Evolutionary conservation across 2,888 invertebrate species (phyloP).

Genomic region (Xestia xanthographa): DNA sequence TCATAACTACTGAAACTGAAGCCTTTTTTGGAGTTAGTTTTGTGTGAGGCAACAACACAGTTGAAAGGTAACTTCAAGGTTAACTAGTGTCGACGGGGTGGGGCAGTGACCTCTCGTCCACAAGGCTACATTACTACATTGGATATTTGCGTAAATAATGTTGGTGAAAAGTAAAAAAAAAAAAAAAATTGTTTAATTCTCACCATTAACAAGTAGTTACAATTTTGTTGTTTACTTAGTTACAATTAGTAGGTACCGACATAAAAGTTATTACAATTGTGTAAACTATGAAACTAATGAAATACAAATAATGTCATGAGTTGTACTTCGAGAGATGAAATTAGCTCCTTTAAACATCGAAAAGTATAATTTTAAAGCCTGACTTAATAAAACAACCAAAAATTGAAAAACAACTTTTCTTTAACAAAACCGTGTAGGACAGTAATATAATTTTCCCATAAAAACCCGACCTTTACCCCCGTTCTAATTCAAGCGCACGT

Average conservation of each 20-base stretch:
- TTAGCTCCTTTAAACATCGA: too few species aligned
- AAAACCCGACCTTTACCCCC: constrained; percentile 20
- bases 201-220: too few species aligned
- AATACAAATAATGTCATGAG: not conserved
- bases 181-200: too few species aligned
- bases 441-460: not conserved
- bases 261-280: too few species aligned
- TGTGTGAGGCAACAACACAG: constrained; percentile 56
- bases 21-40: constrained; percentile 53
- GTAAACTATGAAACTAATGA: not conserved
- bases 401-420: not conserved
- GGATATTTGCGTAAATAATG: not conserved
- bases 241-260: too few species aligned
- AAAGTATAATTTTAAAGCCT: not conserved
- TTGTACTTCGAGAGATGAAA: too few species aligned
- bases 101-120: constrained; percentile 57
- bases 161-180: too few species aligned
- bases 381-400: not conserved
- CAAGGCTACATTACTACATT: constrained; percentile 29
- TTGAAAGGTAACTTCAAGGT: constrained; percentile 66
- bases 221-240: too few species aligned
- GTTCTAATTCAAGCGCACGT: constrained; percentile 51
- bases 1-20: constrained; percentile 66
- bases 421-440: not conserved
- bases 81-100: constrained; percentile 47